Evolutionary conservation across 2,113 vertebrate genomes (phyloP).

Genomic region (Odontophorus gujanensis): DNA sequence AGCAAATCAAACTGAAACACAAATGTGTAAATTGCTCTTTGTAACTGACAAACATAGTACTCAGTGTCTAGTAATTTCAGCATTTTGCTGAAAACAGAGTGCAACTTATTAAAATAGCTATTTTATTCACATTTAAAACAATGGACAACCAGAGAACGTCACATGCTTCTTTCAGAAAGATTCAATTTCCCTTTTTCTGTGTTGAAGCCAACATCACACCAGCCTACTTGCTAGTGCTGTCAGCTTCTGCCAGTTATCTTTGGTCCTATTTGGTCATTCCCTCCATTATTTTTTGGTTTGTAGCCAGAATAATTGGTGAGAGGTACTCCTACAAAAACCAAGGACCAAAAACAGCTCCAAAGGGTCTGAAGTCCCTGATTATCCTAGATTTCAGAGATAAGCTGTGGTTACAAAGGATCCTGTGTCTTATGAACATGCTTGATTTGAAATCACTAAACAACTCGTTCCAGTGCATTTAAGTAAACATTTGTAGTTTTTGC

Average conservation of each 20-base stretch:
- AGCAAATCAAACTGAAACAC: not conserved
- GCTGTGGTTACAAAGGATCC: not conserved
- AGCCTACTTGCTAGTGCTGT: not conserved
- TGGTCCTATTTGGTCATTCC: not conserved
- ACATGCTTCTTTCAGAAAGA: not conserved
- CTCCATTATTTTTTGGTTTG: not conserved
- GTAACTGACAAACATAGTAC: not conserved
- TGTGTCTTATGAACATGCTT: not conserved
- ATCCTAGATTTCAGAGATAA: not conserved
- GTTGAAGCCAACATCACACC: accelerated
- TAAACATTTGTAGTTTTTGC: not conserved
- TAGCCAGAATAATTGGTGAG: not conserved
- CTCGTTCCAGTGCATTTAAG: not conserved
- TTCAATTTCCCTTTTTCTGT: not conserved
- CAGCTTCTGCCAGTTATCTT: not conserved
- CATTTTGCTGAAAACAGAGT: not conserved
- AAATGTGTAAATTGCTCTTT: not conserved
- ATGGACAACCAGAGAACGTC: not conserved
- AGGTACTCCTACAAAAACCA: not conserved
- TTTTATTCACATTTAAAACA: not conserved
- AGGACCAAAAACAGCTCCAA: not conserved
- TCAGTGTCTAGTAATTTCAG: not conserved
- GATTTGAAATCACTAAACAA: not conserved
- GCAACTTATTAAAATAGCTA: not conserved
- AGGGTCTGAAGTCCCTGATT: not conserved